Evolutionary conservation across 2,888 invertebrate genomes (phyloP).

Genomic region (Leucophora obtusa): DNA sequence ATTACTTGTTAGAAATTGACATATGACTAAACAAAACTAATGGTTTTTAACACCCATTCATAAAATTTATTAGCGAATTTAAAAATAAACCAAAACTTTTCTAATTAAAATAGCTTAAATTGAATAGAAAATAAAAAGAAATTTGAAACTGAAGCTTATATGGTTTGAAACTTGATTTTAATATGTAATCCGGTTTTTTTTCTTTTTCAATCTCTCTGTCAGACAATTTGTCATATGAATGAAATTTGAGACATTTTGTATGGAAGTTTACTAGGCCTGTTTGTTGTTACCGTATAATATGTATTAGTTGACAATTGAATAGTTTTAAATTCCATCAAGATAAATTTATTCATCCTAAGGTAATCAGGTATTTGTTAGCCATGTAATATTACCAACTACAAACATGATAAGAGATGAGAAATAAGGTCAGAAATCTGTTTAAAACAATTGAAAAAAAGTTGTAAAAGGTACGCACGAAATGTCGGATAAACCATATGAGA

Average conservation of each 20-base stretch:
- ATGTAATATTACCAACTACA: no score
- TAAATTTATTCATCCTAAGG: no score
- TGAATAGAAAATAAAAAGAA: neutral
- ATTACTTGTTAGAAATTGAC: conserved; percentile 20
- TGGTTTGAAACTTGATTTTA: neutral
- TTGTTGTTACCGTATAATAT: neutral
- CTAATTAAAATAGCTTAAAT: neutral
- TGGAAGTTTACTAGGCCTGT: neutral
- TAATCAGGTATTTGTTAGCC: no score
- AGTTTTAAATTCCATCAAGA: no score
- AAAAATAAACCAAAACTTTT: neutral
- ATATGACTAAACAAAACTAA: conserved; percentile 47
- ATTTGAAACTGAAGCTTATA: neutral
- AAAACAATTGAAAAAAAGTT: no score
- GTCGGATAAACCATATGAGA: no score
- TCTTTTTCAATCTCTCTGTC: neutral
- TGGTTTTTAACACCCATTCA: conserved; percentile 27
- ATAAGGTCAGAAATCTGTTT: no score
- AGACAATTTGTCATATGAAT: neutral
- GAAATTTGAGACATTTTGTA: neutral
- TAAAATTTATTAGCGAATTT: neutral
- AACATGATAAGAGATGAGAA: no score
- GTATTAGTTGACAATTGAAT: no score
- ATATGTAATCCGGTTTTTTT: neutral
- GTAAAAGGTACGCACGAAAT: no score